phyloP scores from a whole-genome alignment of 2,113 vertebrate species.

The Microtus richardsoni region DNA sequence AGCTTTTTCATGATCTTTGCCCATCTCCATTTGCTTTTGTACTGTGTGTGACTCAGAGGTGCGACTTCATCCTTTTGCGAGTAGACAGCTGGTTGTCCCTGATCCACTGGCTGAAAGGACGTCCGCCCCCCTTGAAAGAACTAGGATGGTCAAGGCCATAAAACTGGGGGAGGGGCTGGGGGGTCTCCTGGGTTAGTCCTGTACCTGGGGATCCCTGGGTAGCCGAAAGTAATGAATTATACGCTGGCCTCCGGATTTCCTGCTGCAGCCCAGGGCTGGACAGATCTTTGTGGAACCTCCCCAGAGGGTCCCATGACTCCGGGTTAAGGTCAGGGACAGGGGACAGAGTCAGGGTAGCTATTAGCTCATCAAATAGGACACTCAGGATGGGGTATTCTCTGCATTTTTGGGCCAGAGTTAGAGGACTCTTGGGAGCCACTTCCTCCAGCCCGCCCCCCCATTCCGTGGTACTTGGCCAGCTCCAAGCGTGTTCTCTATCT shows the following conservation, averaged over 20 bases:
- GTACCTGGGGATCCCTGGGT: slow-evolving; percentile 48
- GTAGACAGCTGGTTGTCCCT: not conserved
- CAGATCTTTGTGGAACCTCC: not conserved
- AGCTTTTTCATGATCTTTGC: not conserved
- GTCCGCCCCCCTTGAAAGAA: not conserved
- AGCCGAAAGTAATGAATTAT: slow-evolving; percentile 80
- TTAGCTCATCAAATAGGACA: not conserved
- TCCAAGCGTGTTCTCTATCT: not conserved
- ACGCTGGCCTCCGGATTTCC: slow-evolving; percentile 81
- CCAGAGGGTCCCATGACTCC: not conserved
- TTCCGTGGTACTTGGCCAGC: not conserved
- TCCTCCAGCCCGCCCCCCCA: not conserved
- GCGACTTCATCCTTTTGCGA: not conserved
- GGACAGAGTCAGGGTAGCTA: not conserved
- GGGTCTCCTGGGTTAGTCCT: not conserved
- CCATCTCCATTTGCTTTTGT: too few species aligned
- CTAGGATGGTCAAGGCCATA: not conserved
- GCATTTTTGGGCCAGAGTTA: not conserved
- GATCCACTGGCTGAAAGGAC: not conserved
- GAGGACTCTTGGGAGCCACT: not conserved
- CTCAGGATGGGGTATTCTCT: not conserved
- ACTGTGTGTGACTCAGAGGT: not conserved
- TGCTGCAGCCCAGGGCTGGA: slow-evolving; percentile 57
- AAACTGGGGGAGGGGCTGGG: not conserved
- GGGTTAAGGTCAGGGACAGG: not conserved